phyloP scores from a whole-genome alignment of 2,888 invertebrate genomes.

The Elmis aenea region DNA sequence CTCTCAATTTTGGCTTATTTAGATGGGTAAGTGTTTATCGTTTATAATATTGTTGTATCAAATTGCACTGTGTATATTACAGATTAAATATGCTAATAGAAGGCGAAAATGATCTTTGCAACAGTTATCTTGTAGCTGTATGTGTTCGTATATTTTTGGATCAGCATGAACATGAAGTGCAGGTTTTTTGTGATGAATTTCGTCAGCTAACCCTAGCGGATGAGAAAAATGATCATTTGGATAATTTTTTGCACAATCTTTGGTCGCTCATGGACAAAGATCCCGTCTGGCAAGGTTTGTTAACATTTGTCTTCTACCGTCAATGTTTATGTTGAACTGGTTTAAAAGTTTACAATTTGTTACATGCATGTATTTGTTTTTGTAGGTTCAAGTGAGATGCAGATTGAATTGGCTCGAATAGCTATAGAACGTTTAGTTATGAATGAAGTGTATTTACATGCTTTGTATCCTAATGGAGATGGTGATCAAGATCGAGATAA shows the following conservation, averaged over 20 bases:
- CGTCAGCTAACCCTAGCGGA: slow-evolving; percentile 75
- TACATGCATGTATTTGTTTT: slow-evolving; percentile 18
- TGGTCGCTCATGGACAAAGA: slow-evolving; percentile 65
- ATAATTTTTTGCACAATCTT: slow-evolving; percentile 70
- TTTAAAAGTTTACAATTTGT: too few relatives aligned
- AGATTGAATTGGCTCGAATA: slow-evolving; percentile 70
- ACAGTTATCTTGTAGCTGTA: slow-evolving; percentile 66
- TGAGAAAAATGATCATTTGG: slow-evolving; percentile 86
- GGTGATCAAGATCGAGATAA: slow-evolving; percentile 89
- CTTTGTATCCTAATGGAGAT: slow-evolving; percentile 95
- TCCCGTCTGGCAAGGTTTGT: slow-evolving; percentile 66
- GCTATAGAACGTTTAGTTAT: slow-evolving; percentile 90
- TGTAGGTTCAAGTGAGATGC: slow-evolving; percentile 63
- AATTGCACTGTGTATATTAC: too few relatives aligned
- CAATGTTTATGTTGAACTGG: not conserved
- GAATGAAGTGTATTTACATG: slow-evolving; percentile 84
- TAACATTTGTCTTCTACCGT: slow-evolving; percentile 3
- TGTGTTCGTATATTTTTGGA: slow-evolving; percentile 79
- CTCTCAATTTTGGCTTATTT: slow-evolving; percentile 70
- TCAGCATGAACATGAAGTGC: slow-evolving; percentile 66
- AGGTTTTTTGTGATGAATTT: slow-evolving; percentile 76
- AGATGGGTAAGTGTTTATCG: slow-evolving; percentile 51
- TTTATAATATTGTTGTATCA: slow-evolving; percentile 2
- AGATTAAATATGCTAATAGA: slow-evolving; percentile 58
- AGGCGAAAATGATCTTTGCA: slow-evolving; percentile 66